Base-by-base conservation (phyloP, 2,113 vertebrate genomes). In the Brachirus orientalis region DNA sequence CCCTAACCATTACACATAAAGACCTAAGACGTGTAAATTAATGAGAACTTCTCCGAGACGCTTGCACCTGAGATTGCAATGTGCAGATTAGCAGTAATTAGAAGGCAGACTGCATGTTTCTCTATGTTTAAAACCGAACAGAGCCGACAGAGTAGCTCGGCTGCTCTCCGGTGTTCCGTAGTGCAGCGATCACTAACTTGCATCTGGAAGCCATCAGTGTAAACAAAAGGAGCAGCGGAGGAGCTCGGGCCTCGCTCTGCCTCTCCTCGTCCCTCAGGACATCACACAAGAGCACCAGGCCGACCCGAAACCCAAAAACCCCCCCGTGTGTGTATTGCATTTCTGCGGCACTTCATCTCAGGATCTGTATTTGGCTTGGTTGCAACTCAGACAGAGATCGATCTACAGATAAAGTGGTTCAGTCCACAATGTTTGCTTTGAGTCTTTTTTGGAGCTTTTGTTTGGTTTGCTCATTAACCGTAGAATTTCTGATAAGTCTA, bases 161-260 rank as follows among this genome's bases (percentile, higher is more conserved):
- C n/a, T n/a, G n/a, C n/a, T n/a, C n/a, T n/a, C 75, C 81, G 68
- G 80, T 52, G 85, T 83, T 89, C 81, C 63, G 54, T 62, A n/a
- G n/a, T n/a, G n/a, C 78, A 86, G 85, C 75, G 70, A 86, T 90
- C 89, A 89, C 90, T 88, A 89, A 93, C 91, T 80, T 93, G 93
- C 96, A 97, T 97, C 95, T 97, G 96, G 96, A 96, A 96, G 91
- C 92, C 92, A 96, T 97, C 95, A 96, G 93, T 79, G 86, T 95
- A 96, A 96, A 97, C 96, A 97, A 96, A n/a, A 96, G 92, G 94
- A 94, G 92, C 76, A 84, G 91, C 87, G 92, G 93, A 95, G 93
- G 90, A 93, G 93, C 92, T 92, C 90, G 86, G 92, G 91, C 94
- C 92, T 90, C 91, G 91, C 88, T 87, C 90, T 89, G 84, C 83